phyloP scores from a whole-genome alignment of 2,113 vertebrate genomes.

The Antechinus flavipes region DNA sequence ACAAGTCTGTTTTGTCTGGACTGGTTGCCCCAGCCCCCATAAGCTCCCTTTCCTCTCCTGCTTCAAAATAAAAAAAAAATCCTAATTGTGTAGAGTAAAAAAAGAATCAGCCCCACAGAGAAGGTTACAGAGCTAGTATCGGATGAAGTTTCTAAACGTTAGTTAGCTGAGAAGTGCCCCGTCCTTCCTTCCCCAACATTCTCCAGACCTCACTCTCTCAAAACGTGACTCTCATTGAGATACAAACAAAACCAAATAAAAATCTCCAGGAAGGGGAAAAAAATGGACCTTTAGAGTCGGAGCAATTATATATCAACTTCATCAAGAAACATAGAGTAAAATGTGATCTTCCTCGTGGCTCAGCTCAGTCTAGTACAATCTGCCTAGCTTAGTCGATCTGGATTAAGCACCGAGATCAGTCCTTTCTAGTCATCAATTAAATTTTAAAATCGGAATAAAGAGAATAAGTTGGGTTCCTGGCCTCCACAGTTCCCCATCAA shows the following conservation, averaged over 20 bases:
- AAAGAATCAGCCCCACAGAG: background rate
- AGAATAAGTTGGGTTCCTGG: background rate
- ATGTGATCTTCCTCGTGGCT: background rate
- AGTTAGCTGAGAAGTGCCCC: conserved; percentile 66
- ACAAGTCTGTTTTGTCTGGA: background rate
- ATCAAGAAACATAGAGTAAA: conserved; percentile 42
- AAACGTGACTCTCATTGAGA: conserved; percentile 53
- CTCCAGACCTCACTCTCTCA: background rate
- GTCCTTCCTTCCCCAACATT: conserved; percentile 35
- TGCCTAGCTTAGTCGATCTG: background rate
- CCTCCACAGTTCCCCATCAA: background rate
- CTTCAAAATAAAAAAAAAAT: background rate
- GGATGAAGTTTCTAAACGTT: conserved; percentile 55
- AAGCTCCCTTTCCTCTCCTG: background rate
- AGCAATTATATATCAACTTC: conserved; percentile 72
- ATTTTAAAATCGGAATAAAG: background rate
- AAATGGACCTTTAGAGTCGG: conserved; percentile 50
- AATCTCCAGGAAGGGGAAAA: conserved; percentile 54
- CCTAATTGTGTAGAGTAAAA: background rate
- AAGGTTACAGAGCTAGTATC: background rate
- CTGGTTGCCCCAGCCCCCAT: background rate
- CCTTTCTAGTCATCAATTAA: background rate
- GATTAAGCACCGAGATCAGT: background rate
- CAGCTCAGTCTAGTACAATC: background rate
- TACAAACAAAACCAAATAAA: conserved; percentile 66